Base-by-base conservation (phyloP, 2,888 invertebrate species). In the Allolobophora icterica region DNA sequence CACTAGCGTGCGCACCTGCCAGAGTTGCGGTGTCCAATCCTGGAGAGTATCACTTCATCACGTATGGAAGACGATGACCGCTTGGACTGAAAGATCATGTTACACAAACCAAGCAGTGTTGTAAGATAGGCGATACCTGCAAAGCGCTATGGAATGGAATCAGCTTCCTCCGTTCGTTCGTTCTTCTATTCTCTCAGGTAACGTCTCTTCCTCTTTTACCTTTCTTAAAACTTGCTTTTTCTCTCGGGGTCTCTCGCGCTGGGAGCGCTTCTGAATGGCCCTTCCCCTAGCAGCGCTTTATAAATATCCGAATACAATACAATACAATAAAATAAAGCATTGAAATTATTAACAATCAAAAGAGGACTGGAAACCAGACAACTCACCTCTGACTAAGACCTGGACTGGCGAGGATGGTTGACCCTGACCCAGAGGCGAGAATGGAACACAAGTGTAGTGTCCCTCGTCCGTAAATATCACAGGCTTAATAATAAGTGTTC, bases 391-490 rank as follows among this genome's bases (percentile, higher is more conserved):
- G 89, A 96, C 96, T 91, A 95, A 93, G 45, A 96, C 95, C 94
- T 97, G 97, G 95, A 98, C 98, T 90, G 97, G 96, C 93, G 97
- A 97, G 92, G 98, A 99, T 87, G 98, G 97, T 40, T 98, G 98
- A 94, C 98, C 98, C 40, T 98, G 98, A 93, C 99, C 99, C 95
- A 98, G 98, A 89, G 97, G 97, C 95, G 99, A 99, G 96, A 98
- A 98, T 87, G 99, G 99, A 38, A 98, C 98, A 96, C 99, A 99
- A 91, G 98, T 98, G 95, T 99, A 99, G 93, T 97, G 97, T 40
- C 99, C 99, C 96, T 98, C 98, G 95, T 99, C 98, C 95, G 97
- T 97, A 95, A 97, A 97, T 95, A 97, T 97, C 94, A 98, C 98
- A 94, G 95, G 92, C 87, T 92, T 90, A 30, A 93, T 92, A 33